phyloP scores from a whole-genome alignment of 2,113 vertebrate species.

The Embiotoca jacksoni region DNA sequence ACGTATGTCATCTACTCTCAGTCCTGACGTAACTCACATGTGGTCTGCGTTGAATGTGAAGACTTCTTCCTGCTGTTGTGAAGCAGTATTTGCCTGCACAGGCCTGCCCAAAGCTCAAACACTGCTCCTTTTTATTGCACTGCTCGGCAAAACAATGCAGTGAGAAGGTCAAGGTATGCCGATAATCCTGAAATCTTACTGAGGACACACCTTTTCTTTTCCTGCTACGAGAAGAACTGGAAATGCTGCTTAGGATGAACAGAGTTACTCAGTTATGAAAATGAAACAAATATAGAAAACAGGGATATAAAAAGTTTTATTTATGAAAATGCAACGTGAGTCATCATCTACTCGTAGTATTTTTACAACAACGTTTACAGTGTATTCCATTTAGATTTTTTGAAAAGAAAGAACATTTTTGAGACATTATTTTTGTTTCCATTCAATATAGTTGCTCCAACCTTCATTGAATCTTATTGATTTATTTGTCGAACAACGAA shows the following conservation, averaged over 20 bases:
- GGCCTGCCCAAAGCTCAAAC: conserved; percentile 54
- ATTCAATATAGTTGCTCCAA: background rate
- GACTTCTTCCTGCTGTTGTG: conserved; percentile 44
- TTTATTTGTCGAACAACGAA: background rate
- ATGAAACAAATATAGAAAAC: background rate
- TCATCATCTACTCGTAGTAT: background rate
- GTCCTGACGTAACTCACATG: background rate
- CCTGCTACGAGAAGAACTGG: conserved; percentile 52
- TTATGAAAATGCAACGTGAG: conserved; percentile 10
- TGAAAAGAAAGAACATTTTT: no score
- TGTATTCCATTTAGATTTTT: no score
- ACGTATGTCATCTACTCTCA: conserved; percentile 4
- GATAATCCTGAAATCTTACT: background rate
- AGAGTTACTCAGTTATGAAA: background rate
- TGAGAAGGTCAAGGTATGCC: conserved; percentile 36
- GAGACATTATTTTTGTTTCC: background rate
- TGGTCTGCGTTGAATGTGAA: conserved; percentile 13
- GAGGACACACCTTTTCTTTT: conserved; percentile 51
- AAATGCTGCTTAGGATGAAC: conserved; percentile 27
- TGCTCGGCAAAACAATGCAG: background rate
- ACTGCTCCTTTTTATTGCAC: conserved; percentile 1
- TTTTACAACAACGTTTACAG: background rate
- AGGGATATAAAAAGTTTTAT: conserved; percentile 43
- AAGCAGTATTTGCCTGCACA: conserved; percentile 20
- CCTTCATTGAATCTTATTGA: background rate